Conservation (phyloP, 2,113 vertebrate species). For the Trinectes maculatus region DNA sequence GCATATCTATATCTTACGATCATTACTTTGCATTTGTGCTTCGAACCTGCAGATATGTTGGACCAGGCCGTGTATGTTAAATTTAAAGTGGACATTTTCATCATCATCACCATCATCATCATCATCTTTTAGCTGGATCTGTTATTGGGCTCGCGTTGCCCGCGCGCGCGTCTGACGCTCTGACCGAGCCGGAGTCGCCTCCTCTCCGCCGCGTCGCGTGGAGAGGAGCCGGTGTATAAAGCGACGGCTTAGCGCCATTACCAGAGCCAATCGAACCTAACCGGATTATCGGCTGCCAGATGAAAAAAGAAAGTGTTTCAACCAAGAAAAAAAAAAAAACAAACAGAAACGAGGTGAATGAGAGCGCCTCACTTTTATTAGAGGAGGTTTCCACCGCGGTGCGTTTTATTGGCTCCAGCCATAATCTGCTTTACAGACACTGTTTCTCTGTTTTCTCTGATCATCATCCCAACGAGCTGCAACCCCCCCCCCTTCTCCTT, state of each 20-base stretch:
- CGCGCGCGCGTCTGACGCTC: conserved; percentile 17
- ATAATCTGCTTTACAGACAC: conserved; percentile 77
- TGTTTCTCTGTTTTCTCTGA: conserved; percentile 56
- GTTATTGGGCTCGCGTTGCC: too few relatives aligned
- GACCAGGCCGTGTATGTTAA: too few relatives aligned
- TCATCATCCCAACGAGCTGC: conserved; percentile 72
- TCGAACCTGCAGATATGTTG: too few relatives aligned
- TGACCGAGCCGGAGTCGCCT: conserved; percentile 50
- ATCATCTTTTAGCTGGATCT: too few relatives aligned
- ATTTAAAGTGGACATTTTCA: not conserved
- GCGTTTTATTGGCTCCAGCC: conserved; percentile 77
- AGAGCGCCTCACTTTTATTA: conserved; percentile 81
- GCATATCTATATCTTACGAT: too few relatives aligned
- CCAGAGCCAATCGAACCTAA: conserved; percentile 82
- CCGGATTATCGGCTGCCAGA: conserved; percentile 79
- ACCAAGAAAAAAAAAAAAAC: conserved; percentile 65
- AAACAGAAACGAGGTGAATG: conserved; percentile 60
- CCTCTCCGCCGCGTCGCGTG: conserved; percentile 62
- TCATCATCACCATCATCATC: not conserved
- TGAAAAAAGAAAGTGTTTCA: conserved; percentile 72
- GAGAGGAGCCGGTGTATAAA: conserved; percentile 72
- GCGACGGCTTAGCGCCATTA: conserved; percentile 82
- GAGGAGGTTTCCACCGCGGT: conserved; percentile 75
- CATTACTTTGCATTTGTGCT: not conserved
- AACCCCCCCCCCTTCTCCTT: conserved; percentile 8